Evolutionary conservation across 2,888 invertebrate genomes (phyloP), one percentile per base, ranked within the genome.

Genomic region (Rhagonycha lutea): DNA sequence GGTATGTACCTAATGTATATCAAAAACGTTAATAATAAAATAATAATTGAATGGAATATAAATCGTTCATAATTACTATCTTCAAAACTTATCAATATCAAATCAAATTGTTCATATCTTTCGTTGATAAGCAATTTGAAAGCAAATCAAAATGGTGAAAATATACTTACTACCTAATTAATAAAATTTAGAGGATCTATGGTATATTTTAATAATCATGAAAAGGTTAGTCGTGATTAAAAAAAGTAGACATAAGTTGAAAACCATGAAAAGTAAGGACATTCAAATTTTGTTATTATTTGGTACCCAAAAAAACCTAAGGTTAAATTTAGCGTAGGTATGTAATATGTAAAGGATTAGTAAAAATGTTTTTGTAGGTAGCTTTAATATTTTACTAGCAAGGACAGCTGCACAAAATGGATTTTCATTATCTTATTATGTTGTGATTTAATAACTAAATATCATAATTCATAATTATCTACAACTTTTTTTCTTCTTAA

Each of bases 271-370:
- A 72, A 72, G 28, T 72, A 62, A 68, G 72, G 68, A 24, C 61
- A 72, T 68, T 47, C 61, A 65, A 72, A 72, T 72, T 72, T 68
- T 68, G 68, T 68, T 47, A 68, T 72, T 72, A 72, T 68, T 68
- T 29, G 24, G 61, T 18, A 18, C 18, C 67, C 29, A 68, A 72
- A 72, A 29, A 68, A 68, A 68, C 14, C 67, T 9, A 60, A 72
- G 65, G 71, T 65, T 14, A 24, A 65, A 65, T 12, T 26, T 24
- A 65, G 63, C 26, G 63, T 65, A 65, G 63, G 63, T 65, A 65
- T 65, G 63, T 65, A 65, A 24, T 65, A 12, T 65, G 26, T 26
- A 65, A 65, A 26, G 63, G 26, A 24, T 65, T 65, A 65, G 26
- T 65, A 65, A 47, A 47, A 47, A 47, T 47, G 47, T 47, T 47